Percentiles rank a stretch among this genome's conserved stretches.
These are phyloP conservation scores for Diarsia dahlii DNA, from an alignment of 2,888 invertebrate species.

Conservation along the genomic window DNA sequence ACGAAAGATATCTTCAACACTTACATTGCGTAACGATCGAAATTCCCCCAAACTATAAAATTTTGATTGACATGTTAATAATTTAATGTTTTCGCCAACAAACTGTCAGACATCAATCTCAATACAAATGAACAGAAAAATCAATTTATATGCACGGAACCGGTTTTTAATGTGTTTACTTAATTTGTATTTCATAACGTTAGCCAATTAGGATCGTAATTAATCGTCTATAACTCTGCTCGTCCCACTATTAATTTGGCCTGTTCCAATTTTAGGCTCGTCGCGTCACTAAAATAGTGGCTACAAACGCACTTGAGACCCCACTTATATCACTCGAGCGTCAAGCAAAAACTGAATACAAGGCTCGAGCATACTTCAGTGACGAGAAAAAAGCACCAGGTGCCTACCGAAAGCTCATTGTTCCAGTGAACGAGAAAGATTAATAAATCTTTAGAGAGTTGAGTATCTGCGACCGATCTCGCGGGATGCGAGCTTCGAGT, in stretches of 20 bases:
- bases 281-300: slow-evolving; percentile 69
- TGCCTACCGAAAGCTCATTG: slow-evolving; percentile 89
- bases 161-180: slow-evolving; percentile 59
- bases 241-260: slow-evolving; percentile 37
- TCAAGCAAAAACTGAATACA: slow-evolving; percentile 85
- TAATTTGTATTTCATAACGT: slow-evolving; percentile 53
- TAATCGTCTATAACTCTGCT: slow-evolving; percentile 38
- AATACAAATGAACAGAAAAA: slow-evolving; percentile 58
- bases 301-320: slow-evolving; percentile 76
- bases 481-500: slow-evolving; percentile 87
- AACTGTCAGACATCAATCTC: slow-evolving; percentile 55
- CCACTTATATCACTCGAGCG: slow-evolving; percentile 80
- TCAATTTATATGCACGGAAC: slow-evolving; percentile 49
- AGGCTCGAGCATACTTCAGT: slow-evolving; percentile 80
- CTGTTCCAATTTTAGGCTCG: slow-evolving; percentile 53
- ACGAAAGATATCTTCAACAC: slow-evolving; percentile 43
- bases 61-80: slow-evolving; percentile 62
- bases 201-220: slow-evolving; percentile 59
- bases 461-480: slow-evolving; percentile 89
- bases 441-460: slow-evolving; percentile 90
- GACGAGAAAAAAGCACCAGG: slow-evolving; percentile 88
- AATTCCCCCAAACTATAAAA: slow-evolving; percentile 50
- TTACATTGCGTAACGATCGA: slow-evolving; percentile 50
- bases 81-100: slow-evolving; percentile 60
- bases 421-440: slow-evolving; percentile 88